Base-by-base conservation (phyloP, 2,797 vertebrate genomes). In the Acomys russatus region DNA sequence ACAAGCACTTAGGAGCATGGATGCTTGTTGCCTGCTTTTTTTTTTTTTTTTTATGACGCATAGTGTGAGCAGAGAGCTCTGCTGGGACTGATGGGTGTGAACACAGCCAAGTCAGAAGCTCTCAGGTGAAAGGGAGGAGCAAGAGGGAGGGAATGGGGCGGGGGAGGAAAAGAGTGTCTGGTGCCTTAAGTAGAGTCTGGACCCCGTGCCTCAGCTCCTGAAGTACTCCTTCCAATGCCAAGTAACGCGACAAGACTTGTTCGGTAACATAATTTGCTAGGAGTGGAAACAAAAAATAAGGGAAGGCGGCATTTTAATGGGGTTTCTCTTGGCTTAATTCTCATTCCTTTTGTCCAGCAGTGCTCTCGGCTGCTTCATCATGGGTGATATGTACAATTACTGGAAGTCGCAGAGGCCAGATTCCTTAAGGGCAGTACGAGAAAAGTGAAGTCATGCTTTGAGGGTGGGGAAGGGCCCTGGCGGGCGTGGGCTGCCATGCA, bases 81-180 rank as follows among this genome's bases (percentile, higher is more conserved):
- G 86, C 83, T 95, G 96, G 8, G 91, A 94, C 97, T 96, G 64
- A 85, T 93, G 94, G 83, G 93, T 87, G 96, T 94, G 97, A 94
- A 93, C 28, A 51, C 93, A 91, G 97, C 95, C 51, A 94, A 97
- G 79, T 95, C 91, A 0, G 97, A 94, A 98, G 98, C 98, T 86
- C 96, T 98, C 97, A 98, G 98, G 98, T 98, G 97, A 98, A 97
- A 97, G 97, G 97, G 96, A 97, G 89, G 90, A 87, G 90, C 70
- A 87, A 28, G 85, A 83, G 94, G 87, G 38, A 28, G 85, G 79
- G 94, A 84, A 35, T 33, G 23, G 76, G 79, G 97, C n/a, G 97
- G 97, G 97, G 94, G 94, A 90, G 94, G 97, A 68, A 73, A 93
- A 94, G 88, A 94, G 88, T 91, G 89, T 98, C 87, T 92, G 2